These are phyloP conservation scores for Penaeus chinensis DNA, from an alignment of 1,140 invertebrate species.

Conservation along the genomic window DNA sequence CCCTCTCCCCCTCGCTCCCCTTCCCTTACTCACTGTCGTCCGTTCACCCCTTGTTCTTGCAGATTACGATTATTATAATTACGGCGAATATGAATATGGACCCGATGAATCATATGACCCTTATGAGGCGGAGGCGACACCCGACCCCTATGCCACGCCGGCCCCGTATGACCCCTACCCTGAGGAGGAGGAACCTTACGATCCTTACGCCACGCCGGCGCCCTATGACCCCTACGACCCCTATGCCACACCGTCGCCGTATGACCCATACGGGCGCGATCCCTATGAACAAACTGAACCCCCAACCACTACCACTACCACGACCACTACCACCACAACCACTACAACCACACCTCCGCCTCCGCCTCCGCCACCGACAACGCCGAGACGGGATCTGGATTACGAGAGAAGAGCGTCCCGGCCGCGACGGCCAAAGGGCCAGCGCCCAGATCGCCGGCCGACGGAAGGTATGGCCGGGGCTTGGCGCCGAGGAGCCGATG, in stretches of 20 bases:
- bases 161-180: slow-evolving; percentile 42
- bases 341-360: slow-evolving; percentile 52
- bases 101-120: slow-evolving; percentile 33
- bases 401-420: slow-evolving; percentile 34
- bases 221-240: slow-evolving; percentile 8
- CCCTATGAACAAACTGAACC: slow-evolving; percentile 19
- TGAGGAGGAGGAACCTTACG: slow-evolving; percentile 27
- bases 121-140: slow-evolving; percentile 20
- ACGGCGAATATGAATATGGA: slow-evolving; percentile 14
- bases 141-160: slow-evolving; percentile 44
- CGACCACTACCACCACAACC: slow-evolving; percentile 50
- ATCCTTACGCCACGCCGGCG: slow-evolving; percentile 1
- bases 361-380: slow-evolving; percentile 9
- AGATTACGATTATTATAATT: slow-evolving; percentile 45
- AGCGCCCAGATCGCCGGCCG: neutral
- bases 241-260: neutral
- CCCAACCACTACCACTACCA: slow-evolving; percentile 46
- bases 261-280: neutral
- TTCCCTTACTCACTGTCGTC: neutral
- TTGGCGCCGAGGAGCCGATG: neutral
- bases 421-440: slow-evolving; percentile 18
- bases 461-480: neutral
- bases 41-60: slow-evolving; percentile 6
- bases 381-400: neutral
- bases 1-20: neutral